Conservation (phyloP, 2,888 invertebrate genomes). For the Scaptomyza parva region DNA sequence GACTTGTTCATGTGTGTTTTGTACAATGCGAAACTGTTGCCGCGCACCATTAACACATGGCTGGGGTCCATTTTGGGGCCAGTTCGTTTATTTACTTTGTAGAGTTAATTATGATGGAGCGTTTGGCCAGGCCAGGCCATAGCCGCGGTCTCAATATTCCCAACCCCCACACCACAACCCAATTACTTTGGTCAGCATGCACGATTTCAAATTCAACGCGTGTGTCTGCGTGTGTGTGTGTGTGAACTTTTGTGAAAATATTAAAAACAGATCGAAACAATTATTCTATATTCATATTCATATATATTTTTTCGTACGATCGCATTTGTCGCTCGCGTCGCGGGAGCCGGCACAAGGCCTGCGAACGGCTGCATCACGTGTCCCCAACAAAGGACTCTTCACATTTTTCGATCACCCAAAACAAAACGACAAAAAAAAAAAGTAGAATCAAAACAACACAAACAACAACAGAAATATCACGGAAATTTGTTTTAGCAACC, state of each 20-base stretch:
- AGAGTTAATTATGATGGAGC: conserved; percentile 77
- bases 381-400: conserved; percentile 47
- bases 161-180: not conserved
- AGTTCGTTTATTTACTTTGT: conserved; percentile 76
- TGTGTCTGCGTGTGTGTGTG: not conserved
- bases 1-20: conserved; percentile 30
- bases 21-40: conserved; percentile 51
- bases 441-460: no score
- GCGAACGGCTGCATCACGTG: conserved; percentile 61
- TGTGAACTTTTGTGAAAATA: conserved; percentile 37
- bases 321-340: conserved; percentile 41
- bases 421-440: not conserved
- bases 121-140: conserved; percentile 62
- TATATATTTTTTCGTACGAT: conserved; percentile 39
- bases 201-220: conserved; percentile 1
- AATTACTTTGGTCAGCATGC: conserved; percentile 18
- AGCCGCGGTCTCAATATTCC: conserved; percentile 32
- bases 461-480: not conserved
- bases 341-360: conserved; percentile 48
- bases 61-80: conserved; percentile 61
- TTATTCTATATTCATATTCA: not conserved
- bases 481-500: not conserved
- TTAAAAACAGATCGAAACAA: conserved; percentile 34
- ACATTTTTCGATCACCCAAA: conserved; percentile 44
- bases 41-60: conserved; percentile 68